A percentile compares a stretch with the other conserved stretches of the same genome.
phyloP scores from a whole-genome alignment of 2,113 vertebrate species.

The Hemicordylus capensis region DNA sequence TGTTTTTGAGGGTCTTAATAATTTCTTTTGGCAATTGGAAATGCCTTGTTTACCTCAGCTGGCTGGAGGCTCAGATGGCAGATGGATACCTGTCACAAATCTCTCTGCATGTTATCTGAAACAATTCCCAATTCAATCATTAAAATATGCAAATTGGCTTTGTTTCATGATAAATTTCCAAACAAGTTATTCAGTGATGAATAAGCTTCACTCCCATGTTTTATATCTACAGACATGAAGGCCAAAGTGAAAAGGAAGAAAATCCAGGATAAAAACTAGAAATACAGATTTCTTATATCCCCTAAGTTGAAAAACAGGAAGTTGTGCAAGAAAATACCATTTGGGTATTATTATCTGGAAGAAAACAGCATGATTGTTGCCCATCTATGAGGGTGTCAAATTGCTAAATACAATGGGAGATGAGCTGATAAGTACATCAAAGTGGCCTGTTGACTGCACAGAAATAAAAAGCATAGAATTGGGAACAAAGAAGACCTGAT shows the following conservation, averaged over 20 bases:
- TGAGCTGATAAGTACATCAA: neutral
- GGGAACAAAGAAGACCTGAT: neutral
- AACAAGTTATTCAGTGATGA: neutral
- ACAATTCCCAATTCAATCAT: neutral
- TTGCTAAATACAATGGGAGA: neutral
- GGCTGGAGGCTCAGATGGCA: neutral
- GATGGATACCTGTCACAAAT: slow-evolving; percentile 1
- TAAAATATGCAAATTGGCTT: neutral
- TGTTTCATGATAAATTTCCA: neutral
- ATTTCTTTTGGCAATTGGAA: neutral
- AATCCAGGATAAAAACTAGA: neutral
- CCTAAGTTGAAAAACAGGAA: neutral
- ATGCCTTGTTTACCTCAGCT: neutral
- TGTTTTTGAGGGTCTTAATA: neutral
- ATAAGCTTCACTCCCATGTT: neutral
- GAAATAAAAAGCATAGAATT: neutral
- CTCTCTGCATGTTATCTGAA: neutral
- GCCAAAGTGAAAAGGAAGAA: neutral
- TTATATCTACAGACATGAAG: neutral
- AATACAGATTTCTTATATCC: neutral
- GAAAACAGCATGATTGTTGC: neutral
- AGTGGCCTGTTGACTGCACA: neutral
- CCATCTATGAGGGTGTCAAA: neutral
- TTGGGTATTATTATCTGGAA: neutral
- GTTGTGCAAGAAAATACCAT: neutral